Evolutionary conservation across 2,113 vertebrate genomes (phyloP).

Genomic region (Lasiurus borealis): DNA sequence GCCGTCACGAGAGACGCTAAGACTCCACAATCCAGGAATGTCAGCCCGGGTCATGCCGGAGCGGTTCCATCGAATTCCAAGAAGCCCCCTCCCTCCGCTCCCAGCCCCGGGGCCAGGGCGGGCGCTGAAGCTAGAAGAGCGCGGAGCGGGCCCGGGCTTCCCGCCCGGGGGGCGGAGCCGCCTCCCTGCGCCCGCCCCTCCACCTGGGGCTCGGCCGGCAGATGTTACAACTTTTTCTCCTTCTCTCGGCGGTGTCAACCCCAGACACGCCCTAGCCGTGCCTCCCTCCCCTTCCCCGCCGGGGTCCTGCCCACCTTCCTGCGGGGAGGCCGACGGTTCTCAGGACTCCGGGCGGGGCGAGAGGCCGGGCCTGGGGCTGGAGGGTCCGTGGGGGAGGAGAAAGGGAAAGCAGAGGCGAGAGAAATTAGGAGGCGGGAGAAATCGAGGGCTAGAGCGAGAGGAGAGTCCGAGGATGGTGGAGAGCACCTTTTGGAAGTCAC

Average conservation of each 20-base stretch:
- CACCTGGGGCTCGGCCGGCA: conserved; percentile 70
- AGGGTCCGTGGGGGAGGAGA: conserved; percentile 52
- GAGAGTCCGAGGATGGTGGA: conserved; percentile 66
- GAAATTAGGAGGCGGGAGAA: conserved; percentile 71
- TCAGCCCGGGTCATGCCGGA: conserved; percentile 49
- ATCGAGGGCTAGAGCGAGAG: conserved; percentile 17
- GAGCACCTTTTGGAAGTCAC: conserved; percentile 51
- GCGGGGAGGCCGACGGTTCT: neutral
- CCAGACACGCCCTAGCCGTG: conserved; percentile 48
- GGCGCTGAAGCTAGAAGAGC: neutral
- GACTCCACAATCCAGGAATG: conserved; percentile 56
- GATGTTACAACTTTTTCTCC: conserved; percentile 74
- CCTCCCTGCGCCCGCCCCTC: conserved; percentile 41
- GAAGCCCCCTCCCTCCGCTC: conserved; percentile 17
- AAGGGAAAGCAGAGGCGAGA: conserved; percentile 60
- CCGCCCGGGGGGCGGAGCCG: conserved; percentile 73
- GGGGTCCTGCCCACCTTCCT: conserved; percentile 73
- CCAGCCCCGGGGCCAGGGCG: neutral
- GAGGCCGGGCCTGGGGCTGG: conserved; percentile 65
- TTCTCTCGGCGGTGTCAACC: conserved; percentile 53
- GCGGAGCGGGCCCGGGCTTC: conserved; percentile 25
- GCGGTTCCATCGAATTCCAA: conserved; percentile 63
- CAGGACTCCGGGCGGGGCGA: conserved; percentile 64
- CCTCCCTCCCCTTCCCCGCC: conserved; percentile 53
- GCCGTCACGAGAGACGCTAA: conserved; percentile 29